Base-by-base conservation (phyloP, 2,888 invertebrate species). In the Helicoverpa assulta region DNA sequence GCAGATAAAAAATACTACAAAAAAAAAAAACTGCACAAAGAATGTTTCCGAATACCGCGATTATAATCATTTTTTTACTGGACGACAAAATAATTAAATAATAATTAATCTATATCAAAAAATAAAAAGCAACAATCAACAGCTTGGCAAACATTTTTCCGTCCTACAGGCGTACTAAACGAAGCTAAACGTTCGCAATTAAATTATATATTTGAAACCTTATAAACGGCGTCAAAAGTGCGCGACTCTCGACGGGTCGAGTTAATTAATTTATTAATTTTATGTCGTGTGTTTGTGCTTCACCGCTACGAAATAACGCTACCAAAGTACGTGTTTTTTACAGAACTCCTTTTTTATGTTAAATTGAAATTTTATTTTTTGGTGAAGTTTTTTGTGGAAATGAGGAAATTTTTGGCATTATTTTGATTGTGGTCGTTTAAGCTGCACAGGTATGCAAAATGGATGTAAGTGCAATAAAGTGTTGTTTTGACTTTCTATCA, bases 241-340 rank as follows among this genome's bases (percentile, higher is more conserved):
- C 29, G 47, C 47, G 37, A 37, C 58, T 47, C 47, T 58, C 55
- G 51, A 33, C 33, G 67, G 65, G 60, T 55, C 40, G 79, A 50
- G 67, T 76, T 80, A 56, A 76, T 76, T 80, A 80, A 76, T 37
- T 37, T 37, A 37, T 80, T 71, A 68, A 80, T 57, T 67, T 56
- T 43, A 43, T 61, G 59, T 66, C 55, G 47, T 55, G 52, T 67
- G 67, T 65, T 67, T 52, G 62, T 66, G 53, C 51, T 56, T 16
- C 61, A 43, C 43, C 43, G 43, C 43, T 37, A 26, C 12, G 40
- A 21, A 26, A 79, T 16, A 47, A 63, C 33, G 52, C 26, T 54
- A 26, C 26, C 26, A 26, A 26, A 26, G 26, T 26, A 26, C 16
- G 19, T 58, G 67, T 47, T 73, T 69, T 69, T 33, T 50, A 52